Percentiles rank a stretch among this genome's conserved stretches.
Evolutionary conservation across 2,797 vertebrate species (phyloP).

Genomic region (Mormyrops attenuatus): DNA sequence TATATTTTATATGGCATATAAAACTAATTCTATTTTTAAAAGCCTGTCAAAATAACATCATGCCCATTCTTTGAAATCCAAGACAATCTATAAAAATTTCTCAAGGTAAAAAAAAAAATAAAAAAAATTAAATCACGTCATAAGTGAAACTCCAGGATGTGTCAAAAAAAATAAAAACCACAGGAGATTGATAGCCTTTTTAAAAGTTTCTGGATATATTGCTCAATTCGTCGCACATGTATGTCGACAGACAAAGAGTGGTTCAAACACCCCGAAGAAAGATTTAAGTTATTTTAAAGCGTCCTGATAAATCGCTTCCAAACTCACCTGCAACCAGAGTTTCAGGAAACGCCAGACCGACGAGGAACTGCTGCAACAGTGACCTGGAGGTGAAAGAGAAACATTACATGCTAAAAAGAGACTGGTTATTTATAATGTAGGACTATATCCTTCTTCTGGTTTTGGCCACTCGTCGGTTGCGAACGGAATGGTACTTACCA

Average conservation of each 20-base stretch:
- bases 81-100: conserved; percentile 6
- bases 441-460: neutral
- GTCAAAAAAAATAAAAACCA: neutral
- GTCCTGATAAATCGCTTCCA: neutral
- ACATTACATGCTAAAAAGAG: neutral
- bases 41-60: conserved; percentile 13
- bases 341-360: conserved; percentile 79
- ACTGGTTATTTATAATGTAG: neutral
- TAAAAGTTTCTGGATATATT: neutral
- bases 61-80: conserved; percentile 6
- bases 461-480: neutral
- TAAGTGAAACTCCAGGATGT: neutral
- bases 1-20: neutral
- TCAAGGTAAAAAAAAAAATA: neutral
- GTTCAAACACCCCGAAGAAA: neutral
- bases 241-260: neutral
- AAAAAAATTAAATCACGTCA: neutral
- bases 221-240: neutral
- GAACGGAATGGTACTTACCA: conserved; percentile 69
- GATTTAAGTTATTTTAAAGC: neutral
- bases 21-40: conserved; percentile 9
- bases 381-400: conserved; percentile 65
- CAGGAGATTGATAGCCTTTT: neutral
- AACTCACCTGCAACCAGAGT: conserved; percentile 82
- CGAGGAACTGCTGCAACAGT: conserved; percentile 84